Evolutionary conservation across 2,888 invertebrate species (phyloP).

Genomic region (Pseudeuparius sepicola): DNA sequence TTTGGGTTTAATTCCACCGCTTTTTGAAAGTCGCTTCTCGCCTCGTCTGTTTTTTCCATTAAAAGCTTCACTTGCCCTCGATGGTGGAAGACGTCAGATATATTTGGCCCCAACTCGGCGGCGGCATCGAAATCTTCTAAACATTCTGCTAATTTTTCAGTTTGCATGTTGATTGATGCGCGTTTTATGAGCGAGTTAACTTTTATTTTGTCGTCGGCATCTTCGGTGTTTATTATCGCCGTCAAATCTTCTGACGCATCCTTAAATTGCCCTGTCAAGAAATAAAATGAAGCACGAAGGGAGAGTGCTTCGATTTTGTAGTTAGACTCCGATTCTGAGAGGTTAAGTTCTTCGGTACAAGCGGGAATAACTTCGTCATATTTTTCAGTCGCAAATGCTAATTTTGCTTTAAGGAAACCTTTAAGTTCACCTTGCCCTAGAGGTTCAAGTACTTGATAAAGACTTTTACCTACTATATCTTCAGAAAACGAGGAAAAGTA

Average conservation of each 20-base stretch:
- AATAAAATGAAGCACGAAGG: conserved; percentile 75
- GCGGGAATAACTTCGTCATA: conserved; percentile 70
- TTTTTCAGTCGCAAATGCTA: conserved; percentile 56
- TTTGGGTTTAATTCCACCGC: conserved; percentile 73
- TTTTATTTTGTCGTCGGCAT: conserved; percentile 52
- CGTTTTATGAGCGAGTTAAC: conserved; percentile 83
- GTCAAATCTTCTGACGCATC: conserved; percentile 64
- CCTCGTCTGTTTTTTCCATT: conserved; percentile 70
- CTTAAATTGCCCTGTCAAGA: conserved; percentile 66
- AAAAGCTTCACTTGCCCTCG: conserved; percentile 81
- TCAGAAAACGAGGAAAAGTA: conserved; percentile 82
- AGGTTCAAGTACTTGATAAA: conserved; percentile 36
- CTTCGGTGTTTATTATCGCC: conserved; percentile 55
- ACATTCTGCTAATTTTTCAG: conserved; percentile 62
- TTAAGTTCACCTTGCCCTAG: conserved; percentile 33
- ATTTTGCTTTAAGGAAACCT: conserved; percentile 60
- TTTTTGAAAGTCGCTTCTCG: conserved; percentile 71
- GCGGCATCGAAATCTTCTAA: conserved; percentile 73
- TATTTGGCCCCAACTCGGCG: conserved; percentile 63
- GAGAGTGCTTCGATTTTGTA: conserved; percentile 62
- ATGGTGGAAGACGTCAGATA: conserved; percentile 80
- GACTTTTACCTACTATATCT: conserved; percentile 62
- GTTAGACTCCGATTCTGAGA: conserved; percentile 47
- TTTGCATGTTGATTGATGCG: conserved; percentile 74
- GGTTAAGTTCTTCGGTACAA: conserved; percentile 69